Percentiles rank a stretch among this genome's conserved stretches.
phyloP scores from a whole-genome alignment of 2,113 vertebrate species.

The Dicrurus megarhynchus region DNA sequence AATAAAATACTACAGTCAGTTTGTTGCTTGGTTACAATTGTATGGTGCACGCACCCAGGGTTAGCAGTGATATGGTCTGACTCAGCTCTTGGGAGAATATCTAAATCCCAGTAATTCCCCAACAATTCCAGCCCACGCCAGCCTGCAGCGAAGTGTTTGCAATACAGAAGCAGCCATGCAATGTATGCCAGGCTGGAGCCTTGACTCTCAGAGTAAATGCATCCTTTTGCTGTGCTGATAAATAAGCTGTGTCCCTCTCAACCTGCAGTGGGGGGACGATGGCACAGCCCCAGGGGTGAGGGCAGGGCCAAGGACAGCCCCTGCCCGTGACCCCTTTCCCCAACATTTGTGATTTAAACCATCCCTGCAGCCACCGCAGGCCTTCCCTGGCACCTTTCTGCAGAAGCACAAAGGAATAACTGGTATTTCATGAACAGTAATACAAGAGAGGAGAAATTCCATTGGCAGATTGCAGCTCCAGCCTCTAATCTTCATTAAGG shows the following conservation, averaged over 20 bases:
- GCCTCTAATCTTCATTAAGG: conserved; percentile 36
- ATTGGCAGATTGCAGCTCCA: not conserved
- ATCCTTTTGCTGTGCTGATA: not conserved
- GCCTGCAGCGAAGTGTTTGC: not conserved
- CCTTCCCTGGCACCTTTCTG: not conserved
- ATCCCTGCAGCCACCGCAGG: not conserved
- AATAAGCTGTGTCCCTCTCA: not conserved
- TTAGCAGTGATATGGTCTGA: not conserved
- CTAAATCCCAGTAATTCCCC: not conserved
- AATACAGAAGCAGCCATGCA: fast-evolving
- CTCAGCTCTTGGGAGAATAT: not conserved
- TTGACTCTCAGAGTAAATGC: not conserved
- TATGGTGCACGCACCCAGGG: not conserved
- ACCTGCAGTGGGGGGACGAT: not conserved
- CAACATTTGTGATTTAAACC: not conserved
- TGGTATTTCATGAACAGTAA: not conserved
- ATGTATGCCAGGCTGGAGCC: not conserved
- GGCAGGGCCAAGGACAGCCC: not conserved
- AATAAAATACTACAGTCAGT: not conserved
- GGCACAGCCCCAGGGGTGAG: not conserved
- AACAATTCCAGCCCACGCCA: not conserved
- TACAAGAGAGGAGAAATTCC: not conserved
- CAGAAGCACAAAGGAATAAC: not conserved
- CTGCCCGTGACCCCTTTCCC: not conserved
- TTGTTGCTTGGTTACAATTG: not conserved